Evolutionary conservation across 92 coral and sea anemone species (phyloP).

Genomic region (Phymanthus crucifer): DNA sequence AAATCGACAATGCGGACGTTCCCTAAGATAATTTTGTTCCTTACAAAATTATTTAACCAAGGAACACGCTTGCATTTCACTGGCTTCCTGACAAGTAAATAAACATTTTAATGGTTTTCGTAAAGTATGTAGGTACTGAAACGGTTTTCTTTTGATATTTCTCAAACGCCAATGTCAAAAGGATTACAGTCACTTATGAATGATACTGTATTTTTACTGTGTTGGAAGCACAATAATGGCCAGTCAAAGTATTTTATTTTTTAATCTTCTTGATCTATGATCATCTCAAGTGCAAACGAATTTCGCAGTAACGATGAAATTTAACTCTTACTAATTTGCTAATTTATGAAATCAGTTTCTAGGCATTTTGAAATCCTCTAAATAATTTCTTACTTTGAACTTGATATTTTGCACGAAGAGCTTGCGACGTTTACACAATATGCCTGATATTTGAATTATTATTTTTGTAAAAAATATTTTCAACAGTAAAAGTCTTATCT

Average conservation of each 20-base stretch:
- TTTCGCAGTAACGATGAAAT: not conserved
- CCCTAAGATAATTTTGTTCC: not conserved
- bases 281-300: constrained; percentile 6
- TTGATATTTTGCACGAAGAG: not conserved
- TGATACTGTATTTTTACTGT: not conserved
- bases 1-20: not conserved
- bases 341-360: not conserved
- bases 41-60: not conserved
- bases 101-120: constrained; percentile 7
- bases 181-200: too few relatives aligned
- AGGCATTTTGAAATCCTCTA: not conserved
- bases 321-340: not conserved
- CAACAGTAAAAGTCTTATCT: not conserved
- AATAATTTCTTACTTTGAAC: not conserved
- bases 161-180: not conserved
- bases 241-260: not conserved
- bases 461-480: not conserved
- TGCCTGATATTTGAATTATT: not conserved
- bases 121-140: not conserved
- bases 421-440: constrained; percentile 11
- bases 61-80: not conserved
- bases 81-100: constrained; percentile 17
- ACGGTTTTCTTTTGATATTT: not conserved
- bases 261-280: not conserved
- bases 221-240: not conserved